These are phyloP conservation scores for Nematopogon swammerdamellus DNA, from an alignment of 2,888 invertebrate genomes.

Conservation along the genomic window DNA sequence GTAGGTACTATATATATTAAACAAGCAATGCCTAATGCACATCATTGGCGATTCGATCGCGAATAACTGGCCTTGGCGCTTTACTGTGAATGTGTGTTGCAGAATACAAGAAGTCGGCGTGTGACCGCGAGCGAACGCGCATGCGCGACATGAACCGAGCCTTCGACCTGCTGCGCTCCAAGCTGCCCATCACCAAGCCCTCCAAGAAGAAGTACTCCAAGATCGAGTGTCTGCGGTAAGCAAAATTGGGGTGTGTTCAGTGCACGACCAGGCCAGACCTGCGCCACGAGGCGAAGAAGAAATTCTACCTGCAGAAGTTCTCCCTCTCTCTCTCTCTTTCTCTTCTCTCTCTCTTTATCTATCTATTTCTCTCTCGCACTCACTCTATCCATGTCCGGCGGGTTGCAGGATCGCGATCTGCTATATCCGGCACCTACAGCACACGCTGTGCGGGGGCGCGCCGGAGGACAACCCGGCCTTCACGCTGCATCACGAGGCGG, in stretches of 20 bases:
- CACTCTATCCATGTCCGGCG: no score
- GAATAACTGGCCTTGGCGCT: no score
- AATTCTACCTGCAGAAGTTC: no score
- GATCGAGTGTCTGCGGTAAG: slow-evolving; percentile 77
- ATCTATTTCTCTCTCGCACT: no score
- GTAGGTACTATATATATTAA: no score
- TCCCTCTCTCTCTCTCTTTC: not conserved
- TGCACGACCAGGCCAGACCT: not conserved
- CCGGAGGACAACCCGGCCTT: slow-evolving; percentile 33
- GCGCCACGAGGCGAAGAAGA: no score
- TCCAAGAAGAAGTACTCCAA: slow-evolving; percentile 84
- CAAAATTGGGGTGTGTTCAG: not conserved
- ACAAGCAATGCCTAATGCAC: no score
- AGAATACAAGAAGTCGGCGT: slow-evolving; percentile 83
- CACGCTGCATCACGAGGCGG: slow-evolving; percentile 30
- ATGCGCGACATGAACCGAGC: slow-evolving; percentile 87
- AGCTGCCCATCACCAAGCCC: slow-evolving; percentile 73
- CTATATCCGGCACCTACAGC: slow-evolving; percentile 71
- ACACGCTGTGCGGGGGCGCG: slow-evolving; percentile 44
- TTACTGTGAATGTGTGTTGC: slow-evolving; percentile 19
- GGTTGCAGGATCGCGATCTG: slow-evolving; percentile 65
- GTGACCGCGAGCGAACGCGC: slow-evolving; percentile 76
- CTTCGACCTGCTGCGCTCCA: slow-evolving; percentile 71
- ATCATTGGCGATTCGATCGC: no score
- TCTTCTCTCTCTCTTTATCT: not conserved